Conservation (phyloP, 1,140 invertebrate genomes). For the Chrysoperla carnea region DNA sequence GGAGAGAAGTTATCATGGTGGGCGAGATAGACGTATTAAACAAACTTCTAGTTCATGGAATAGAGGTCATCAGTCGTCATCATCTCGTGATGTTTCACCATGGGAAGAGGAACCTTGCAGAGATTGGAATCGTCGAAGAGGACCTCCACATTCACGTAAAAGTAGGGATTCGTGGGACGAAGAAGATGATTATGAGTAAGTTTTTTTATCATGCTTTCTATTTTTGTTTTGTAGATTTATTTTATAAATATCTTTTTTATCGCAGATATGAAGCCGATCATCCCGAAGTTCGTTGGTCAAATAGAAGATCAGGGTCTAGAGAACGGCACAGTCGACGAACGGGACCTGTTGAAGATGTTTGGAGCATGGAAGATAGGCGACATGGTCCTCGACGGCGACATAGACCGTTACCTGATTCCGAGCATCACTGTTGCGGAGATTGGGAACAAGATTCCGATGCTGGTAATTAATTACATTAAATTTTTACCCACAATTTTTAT, state of each 20-base stretch:
- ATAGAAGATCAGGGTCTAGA: slow-evolving; percentile 16
- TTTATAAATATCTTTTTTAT: not conserved
- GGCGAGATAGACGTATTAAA: slow-evolving; percentile 7
- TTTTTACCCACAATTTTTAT: no score
- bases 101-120: slow-evolving; percentile 43
- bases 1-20: slow-evolving; percentile 13
- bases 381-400: slow-evolving; percentile 19
- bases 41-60: slow-evolving; percentile 1
- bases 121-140: slow-evolving; percentile 16
- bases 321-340: slow-evolving; percentile 18
- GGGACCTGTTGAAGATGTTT: slow-evolving; percentile 21
- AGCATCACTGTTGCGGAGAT: slow-evolving; percentile 16
- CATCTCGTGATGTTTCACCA: slow-evolving; percentile 47
- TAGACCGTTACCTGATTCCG: slow-evolving; percentile 11
- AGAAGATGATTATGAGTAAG: slow-evolving; percentile 32
- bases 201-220: slow-evolving; percentile 1
- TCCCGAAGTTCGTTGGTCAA: not conserved
- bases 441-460: slow-evolving; percentile 22
- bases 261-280: not conserved
- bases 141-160: slow-evolving; percentile 9
- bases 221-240: not conserved
- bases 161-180: slow-evolving; percentile 22
- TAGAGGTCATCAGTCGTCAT: slow-evolving; percentile 25
- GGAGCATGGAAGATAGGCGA: slow-evolving; percentile 17
- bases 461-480: slow-evolving; percentile 13